Evolutionary conservation across 2,113 vertebrate genomes (phyloP).

Genomic region (Sturnira hondurensis): DNA sequence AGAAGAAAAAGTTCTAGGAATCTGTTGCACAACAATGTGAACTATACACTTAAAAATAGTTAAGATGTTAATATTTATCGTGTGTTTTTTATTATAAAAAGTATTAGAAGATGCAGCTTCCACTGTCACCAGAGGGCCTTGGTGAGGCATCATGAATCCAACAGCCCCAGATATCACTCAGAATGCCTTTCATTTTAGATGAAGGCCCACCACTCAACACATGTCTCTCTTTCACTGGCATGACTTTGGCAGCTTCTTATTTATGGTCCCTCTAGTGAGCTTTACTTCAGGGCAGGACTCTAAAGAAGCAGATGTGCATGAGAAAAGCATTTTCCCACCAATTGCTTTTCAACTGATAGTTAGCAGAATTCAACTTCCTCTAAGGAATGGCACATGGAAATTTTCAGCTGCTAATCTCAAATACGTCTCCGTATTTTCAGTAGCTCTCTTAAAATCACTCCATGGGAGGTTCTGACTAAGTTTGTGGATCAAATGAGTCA

Average conservation of each 20-base stretch:
- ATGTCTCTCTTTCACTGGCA: background rate
- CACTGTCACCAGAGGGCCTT: background rate
- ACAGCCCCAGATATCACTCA: background rate
- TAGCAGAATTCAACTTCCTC: conserved; percentile 7
- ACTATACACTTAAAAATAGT: background rate
- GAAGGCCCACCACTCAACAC: background rate
- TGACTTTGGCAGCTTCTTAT: conserved; percentile 9
- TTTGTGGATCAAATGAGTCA: conserved; percentile 43
- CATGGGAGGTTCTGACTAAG: background rate
- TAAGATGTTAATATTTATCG: background rate
- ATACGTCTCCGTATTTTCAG: background rate
- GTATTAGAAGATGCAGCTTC: background rate
- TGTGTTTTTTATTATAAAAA: background rate
- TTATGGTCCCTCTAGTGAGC: background rate
- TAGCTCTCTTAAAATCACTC: conserved; percentile 17
- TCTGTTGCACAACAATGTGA: background rate
- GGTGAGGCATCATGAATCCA: background rate
- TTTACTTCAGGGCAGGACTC: conserved; percentile 3
- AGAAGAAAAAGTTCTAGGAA: background rate
- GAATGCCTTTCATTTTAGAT: background rate
- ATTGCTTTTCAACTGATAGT: conserved; percentile 34
- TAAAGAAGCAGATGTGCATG: conserved; percentile 22
- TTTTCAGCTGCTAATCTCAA: background rate
- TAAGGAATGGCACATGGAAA: background rate
- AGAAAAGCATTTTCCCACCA: conserved; percentile 32